Evolutionary conservation across 2,888 invertebrate genomes (phyloP), one percentile per base, ranked within the genome.

Genomic region (Leptinotarsa juncta): DNA sequence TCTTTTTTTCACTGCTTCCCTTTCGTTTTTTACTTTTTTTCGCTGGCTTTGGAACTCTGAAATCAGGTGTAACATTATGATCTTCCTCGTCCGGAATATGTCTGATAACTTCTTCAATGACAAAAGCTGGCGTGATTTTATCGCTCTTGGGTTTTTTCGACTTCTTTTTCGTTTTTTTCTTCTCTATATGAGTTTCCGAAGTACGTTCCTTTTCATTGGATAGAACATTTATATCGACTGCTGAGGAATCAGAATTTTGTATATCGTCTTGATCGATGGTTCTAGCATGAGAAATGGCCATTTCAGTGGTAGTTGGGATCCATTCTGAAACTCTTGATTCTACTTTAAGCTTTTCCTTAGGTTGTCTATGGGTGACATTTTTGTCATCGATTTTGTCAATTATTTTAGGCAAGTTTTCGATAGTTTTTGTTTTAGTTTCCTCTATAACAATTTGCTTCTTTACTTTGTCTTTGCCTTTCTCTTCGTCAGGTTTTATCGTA

Each of bases 381-480:
- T 68, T 53, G 18, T 18, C 20, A 26, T 26, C 50, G 51, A 23
- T 4, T 67, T 18, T 23, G 10, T 16, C 20, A 49, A 23, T 14
- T 20, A 18, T 53, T 68, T 83, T 70, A 77, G 82, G 82, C 77
- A 68, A 67, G 78, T 84, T 77, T n/a, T 70, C 78, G 71, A 74
- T 72, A 75, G 77, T 65, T 76, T 80, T 80, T 79, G 83, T 80
- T 86, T 87, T 70, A n/a, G 72, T 79, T 69, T 80, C 79, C 76
- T 79, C 77, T n/a, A 79, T 74, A 16, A 72, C 67, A 42, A 77
- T 77, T 67, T 78, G 72, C 65, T 81, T 80, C 42, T 79, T 81
- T 48, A 67, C 82, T 85, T 87, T 81, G 83, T 86, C 80, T 85
- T 88, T 80, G 84, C 87, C 57, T 42, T 68, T 71, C 23, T 72